These are phyloP conservation scores for Ceyx cyanopectus DNA, from an alignment of 2,113 vertebrate genomes.

Conservation along the genomic window DNA sequence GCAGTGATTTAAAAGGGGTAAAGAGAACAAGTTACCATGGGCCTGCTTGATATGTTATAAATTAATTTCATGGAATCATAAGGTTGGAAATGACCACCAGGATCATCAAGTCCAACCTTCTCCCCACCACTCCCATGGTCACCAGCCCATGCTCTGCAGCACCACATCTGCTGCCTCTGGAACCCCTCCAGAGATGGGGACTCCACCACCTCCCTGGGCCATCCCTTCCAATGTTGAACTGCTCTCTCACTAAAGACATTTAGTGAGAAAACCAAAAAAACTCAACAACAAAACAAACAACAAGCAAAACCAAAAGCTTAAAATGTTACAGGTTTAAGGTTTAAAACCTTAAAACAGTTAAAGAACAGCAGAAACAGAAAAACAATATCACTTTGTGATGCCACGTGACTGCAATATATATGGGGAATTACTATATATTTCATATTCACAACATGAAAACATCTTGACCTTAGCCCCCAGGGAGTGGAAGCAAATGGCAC, in stretches of 20 bases:
- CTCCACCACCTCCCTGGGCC: no score
- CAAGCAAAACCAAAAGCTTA: accelerated
- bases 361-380: not conserved
- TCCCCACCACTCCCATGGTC: no score
- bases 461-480: not conserved
- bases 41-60: not conserved
- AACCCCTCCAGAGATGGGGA: no score
- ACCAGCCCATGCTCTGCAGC: no score
- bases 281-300: no score
- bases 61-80: not conserved
- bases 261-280: accelerated
- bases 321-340: not conserved
- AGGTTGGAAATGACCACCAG: no score
- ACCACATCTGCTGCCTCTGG: no score
- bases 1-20: not conserved
- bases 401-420: not conserved
- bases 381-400: not conserved
- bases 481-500: accelerated
- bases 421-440: not conserved
- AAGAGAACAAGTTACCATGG: not conserved
- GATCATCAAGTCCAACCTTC: no score
- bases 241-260: no score
- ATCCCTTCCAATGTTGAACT: no score
- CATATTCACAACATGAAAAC: not conserved
- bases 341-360: not conserved